Percentiles rank a stretch among this genome's conserved stretches.
Conservation (phyloP, 2,888 invertebrate species). For the Lacanobia wlatinum region DNA sequence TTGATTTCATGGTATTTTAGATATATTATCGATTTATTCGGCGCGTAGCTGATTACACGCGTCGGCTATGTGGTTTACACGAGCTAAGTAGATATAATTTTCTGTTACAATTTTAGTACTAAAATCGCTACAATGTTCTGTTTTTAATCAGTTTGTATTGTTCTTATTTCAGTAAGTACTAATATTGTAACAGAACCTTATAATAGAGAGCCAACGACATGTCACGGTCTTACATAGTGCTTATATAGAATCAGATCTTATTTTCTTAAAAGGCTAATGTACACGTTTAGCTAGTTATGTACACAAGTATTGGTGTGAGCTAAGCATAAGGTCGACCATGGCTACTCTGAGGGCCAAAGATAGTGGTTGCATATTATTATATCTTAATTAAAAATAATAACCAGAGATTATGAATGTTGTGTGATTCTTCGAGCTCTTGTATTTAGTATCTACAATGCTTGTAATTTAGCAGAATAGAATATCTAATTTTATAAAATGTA, state of each 20-base stretch:
- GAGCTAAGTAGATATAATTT: neutral
- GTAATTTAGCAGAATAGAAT: constrained; percentile 3
- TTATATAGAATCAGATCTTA: neutral
- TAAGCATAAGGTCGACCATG: neutral
- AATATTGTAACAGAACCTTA: too few species aligned
- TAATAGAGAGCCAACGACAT: too few species aligned
- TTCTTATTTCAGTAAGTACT: too few species aligned
- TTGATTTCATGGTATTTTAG: neutral
- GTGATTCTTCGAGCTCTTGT: neutral
- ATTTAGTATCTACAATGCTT: constrained; percentile 16
- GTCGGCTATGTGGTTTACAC: neutral
- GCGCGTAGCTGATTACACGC: neutral
- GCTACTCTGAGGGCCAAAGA: neutral
- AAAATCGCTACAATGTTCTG: too few species aligned
- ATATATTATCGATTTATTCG: neutral
- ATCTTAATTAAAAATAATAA: constrained; percentile 8
- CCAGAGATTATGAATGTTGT: neutral
- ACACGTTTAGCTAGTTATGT: neutral
- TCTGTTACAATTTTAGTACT: too few species aligned
- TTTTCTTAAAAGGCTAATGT: neutral
- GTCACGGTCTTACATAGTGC: neutral
- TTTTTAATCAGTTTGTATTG: too few species aligned
- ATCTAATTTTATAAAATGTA: too few species aligned
- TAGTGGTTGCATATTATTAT: neutral
- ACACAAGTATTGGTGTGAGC: neutral